phyloP scores from a whole-genome alignment of 2,113 vertebrate genomes.

The Mus musculus region DNA sequence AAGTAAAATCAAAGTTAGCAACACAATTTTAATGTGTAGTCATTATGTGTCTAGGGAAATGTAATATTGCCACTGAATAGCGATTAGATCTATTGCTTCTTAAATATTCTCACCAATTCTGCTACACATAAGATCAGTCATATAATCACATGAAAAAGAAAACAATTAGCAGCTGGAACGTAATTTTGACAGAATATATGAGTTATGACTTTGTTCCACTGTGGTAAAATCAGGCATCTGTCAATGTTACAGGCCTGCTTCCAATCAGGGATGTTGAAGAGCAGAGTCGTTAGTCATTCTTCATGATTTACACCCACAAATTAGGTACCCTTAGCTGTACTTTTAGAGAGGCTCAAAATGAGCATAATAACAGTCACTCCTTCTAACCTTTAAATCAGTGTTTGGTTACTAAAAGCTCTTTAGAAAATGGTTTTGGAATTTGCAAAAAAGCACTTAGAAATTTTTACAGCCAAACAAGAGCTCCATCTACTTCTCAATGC shows the following conservation, averaged over 20 bases:
- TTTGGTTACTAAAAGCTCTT: conserved; percentile 77
- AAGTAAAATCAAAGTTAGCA: not conserved
- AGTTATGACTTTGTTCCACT: conserved; percentile 42
- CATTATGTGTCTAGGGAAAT: not conserved
- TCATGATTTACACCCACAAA: conserved; percentile 69
- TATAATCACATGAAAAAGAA: not conserved
- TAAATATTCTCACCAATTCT: not conserved
- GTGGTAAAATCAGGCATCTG: not conserved
- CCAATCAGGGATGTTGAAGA: conserved; percentile 6
- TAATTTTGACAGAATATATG: conserved; percentile 60
- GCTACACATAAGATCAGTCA: not conserved
- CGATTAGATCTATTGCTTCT: not conserved
- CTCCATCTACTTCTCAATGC: not conserved
- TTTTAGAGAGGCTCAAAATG: conserved; percentile 52
- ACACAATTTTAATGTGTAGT: not conserved
- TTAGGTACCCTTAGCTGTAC: conserved; percentile 60
- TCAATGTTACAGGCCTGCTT: conserved; percentile 23
- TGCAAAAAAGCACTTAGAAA: conserved; percentile 65
- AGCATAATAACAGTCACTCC: conserved; percentile 58
- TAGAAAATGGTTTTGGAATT: conserved; percentile 71
- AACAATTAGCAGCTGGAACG: conserved; percentile 57
- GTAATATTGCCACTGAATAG: not conserved
- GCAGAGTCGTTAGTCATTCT: conserved; percentile 9
- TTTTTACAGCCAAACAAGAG: conserved; percentile 51
- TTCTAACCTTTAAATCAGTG: conserved; percentile 72